Evolutionary conservation across 2,797 vertebrate species (phyloP).

Genomic region (Sylvia borin): DNA sequence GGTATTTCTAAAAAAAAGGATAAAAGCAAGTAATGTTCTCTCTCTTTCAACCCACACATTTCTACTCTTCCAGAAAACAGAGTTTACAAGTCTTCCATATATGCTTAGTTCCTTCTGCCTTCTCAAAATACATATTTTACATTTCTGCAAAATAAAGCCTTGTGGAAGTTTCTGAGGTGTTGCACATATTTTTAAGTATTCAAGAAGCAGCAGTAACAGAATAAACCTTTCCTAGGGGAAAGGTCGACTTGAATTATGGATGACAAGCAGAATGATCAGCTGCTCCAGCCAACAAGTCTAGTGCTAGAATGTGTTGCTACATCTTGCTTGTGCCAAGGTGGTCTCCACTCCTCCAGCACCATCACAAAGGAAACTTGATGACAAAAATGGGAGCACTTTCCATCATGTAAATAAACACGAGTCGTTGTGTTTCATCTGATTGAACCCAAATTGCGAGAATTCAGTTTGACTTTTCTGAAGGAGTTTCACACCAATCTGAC

Average conservation of each 20-base stretch:
- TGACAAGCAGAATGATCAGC: neutral
- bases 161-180: neutral
- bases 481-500: neutral
- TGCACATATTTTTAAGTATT: neutral
- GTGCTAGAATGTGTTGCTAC: neutral
- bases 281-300: neutral
- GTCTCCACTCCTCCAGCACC: neutral
- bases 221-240: neutral
- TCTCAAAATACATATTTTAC: neutral
- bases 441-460: neutral
- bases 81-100: neutral
- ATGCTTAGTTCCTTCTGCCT: neutral
- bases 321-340: neutral
- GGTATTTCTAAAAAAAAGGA: neutral
- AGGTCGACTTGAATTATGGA: neutral
- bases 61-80: neutral
- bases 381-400: neutral
- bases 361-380: neutral
- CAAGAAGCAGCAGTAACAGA: neutral
- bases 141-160: neutral
- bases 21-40: neutral
- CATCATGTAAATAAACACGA: neutral
- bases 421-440: neutral
- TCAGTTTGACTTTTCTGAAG: neutral
- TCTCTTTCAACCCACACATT: neutral